Evolutionary conservation across 2,888 invertebrate species (phyloP).

Genomic region (Harmothoe impar): DNA sequence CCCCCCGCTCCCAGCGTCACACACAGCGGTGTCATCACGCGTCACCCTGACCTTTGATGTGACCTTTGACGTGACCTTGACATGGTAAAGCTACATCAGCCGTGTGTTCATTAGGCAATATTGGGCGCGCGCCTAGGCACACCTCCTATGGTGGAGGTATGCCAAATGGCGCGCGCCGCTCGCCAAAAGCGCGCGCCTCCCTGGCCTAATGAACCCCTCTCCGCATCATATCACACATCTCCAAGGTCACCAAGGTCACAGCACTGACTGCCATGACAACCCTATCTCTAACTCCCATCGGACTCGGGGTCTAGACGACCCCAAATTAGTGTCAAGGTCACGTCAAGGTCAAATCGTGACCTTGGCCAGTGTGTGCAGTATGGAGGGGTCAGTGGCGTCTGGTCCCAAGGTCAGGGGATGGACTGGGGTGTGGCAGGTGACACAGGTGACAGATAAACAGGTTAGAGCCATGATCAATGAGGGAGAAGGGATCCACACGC

Average conservation of each 20-base stretch:
- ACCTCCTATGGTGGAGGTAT: too few relatives aligned
- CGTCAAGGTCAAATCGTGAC: conserved; percentile 4
- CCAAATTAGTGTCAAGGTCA: conserved; percentile 7
- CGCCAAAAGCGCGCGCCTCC: too few relatives aligned
- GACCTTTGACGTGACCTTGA: conserved; percentile 17
- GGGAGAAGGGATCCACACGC: background rate
- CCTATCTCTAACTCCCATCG: background rate
- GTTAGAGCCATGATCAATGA: conserved; percentile 6
- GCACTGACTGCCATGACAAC: background rate
- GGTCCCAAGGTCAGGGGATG: background rate
- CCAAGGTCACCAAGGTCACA: background rate
- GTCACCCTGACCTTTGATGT: background rate
- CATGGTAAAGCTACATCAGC: background rate
- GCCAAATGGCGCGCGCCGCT: too few relatives aligned
- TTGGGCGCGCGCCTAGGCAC: too few relatives aligned
- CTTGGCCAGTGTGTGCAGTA: background rate
- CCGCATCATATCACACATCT: conserved; percentile 24
- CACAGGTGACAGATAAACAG: background rate
- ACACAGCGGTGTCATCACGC: background rate
- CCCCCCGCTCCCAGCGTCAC: too few relatives aligned
- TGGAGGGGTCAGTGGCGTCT: background rate
- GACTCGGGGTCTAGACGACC: background rate
- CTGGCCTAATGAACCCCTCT: too few relatives aligned
- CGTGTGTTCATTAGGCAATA: too few relatives aligned
- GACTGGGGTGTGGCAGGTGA: background rate